Base-by-base conservation (phyloP, 2,888 invertebrate genomes). In the Anaspis maculata region DNA sequence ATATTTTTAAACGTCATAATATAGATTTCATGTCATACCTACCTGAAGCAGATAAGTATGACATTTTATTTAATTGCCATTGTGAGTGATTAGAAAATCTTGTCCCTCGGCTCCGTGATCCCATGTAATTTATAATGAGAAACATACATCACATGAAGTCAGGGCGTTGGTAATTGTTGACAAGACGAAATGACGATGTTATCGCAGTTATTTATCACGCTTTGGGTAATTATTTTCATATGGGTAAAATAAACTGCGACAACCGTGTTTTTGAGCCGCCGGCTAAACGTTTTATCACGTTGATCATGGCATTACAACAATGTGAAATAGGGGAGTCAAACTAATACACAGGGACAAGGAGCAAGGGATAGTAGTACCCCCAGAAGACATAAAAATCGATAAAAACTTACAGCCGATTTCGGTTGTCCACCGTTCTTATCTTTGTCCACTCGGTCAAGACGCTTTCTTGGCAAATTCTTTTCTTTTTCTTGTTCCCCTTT, bases 251-350 rank as follows among this genome's bases (percentile, higher is more conserved):
- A 36, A 40, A 42, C 30, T 37, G 45, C 37, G 45, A 44, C 47
- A 42, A 47, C 42, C 47, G 40, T 48, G 47, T 48, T 43, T 45
- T 43, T 40, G 26, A 35, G 41, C 47, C 40, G 13, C 30, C 29
- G 42, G 47, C 47, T 44, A 45, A 45, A 47, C 39, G 45, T 44
- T 47, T 47, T 47, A 47, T 47, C 47, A 27, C 22, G 35, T 34
- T 38, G 35, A 44, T 44, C 44, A 36, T 28, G 5, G n/a, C 19
- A 9, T 19, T 9, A 9, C 19, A 9, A 19, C 19, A 9, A 19
- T 24, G 24, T 10, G 24, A 9, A 10, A 24, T 10, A 10, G 24
- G 24, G 24, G 7, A 10, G 7, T 9, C 19, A 19, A 19, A 6
- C 19, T n/a, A n/a, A n/a, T n/a, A n/a, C n/a, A n/a, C n/a, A n/a